Conservation (phyloP, 1,140 invertebrate genomes). For the Bombus confusus region DNA sequence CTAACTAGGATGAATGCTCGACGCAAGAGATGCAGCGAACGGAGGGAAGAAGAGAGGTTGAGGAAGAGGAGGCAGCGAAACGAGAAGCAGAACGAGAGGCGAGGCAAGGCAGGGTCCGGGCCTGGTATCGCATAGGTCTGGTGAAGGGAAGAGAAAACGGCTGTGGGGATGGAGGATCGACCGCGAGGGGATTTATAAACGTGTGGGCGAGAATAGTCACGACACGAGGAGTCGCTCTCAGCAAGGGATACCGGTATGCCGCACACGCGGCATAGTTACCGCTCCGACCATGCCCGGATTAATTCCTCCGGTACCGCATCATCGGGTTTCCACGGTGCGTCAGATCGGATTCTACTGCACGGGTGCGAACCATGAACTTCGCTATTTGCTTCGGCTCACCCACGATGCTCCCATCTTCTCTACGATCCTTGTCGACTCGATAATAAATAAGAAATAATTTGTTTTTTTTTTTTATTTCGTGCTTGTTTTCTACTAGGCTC, state of each 20-base stretch:
- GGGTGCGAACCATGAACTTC: not conserved
- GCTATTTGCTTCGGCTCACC: not conserved
- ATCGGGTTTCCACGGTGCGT: constrained; percentile 4
- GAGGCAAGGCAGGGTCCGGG: not conserved
- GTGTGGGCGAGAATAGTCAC: constrained; percentile 67
- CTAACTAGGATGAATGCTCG: constrained; percentile 72
- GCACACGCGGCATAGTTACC: constrained; percentile 32
- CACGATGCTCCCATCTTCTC: too few relatives aligned
- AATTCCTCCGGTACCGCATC: constrained; percentile 31
- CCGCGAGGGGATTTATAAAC: constrained; percentile 56
- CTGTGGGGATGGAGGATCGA: not conserved
- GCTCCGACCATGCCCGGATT: constrained; percentile 21
- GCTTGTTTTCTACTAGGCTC: too few relatives aligned
- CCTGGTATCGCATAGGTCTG: not conserved
- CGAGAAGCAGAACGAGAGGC: not conserved
- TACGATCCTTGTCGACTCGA: too few relatives aligned
- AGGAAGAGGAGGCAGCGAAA: constrained; percentile 41
- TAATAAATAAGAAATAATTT: too few relatives aligned
- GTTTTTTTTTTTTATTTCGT: too few relatives aligned
- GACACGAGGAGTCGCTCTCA: constrained; percentile 33
- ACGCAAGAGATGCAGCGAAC: not conserved
- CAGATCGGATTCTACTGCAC: constrained; percentile 2
- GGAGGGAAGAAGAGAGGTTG: not conserved
- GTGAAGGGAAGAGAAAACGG: not conserved
- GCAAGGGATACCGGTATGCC: constrained; percentile 49